Base-by-base conservation (phyloP, 2,797 vertebrate species). In the Clangula hyemalis region DNA sequence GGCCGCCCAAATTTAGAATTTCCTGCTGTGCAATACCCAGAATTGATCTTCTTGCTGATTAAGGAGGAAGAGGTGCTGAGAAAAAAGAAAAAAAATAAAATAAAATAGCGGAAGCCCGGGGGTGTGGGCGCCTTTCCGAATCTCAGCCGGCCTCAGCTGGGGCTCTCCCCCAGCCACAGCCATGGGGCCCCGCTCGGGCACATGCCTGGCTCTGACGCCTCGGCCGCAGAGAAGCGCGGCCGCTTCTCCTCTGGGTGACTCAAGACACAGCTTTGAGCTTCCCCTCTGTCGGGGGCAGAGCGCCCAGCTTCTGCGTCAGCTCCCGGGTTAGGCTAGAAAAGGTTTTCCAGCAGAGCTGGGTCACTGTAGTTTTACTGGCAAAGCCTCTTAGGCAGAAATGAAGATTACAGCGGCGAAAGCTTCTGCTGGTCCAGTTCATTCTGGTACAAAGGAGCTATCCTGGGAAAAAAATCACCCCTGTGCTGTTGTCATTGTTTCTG, bases 331-430 rank as follows among this genome's bases (percentile, higher is more conserved):
- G 8, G 68, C 2, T 45, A 91, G 95, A 45, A 94, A 82, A 88
- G 91, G 89, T 93, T 95, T 95, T 94, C 83, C 91, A 91, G 80
- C 77, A 66, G 74, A 94, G 95, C 88, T 91, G 17, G 95, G 96
- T 96, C 96, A 92, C 94, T 85, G 43, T 62, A 94, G 95, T 95
- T 97, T 96, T 97, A 91, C 91, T 95, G 93, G 90, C 91, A 97
- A 97, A 96, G 93, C 95, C 93, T 96, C 94, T 95, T 96, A 96
- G 71, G 77, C 87, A 84, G 68, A 94, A 93, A 87, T 88, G 93
- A 90, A 96, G 95, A 93, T 97, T 95, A 96, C 81, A 81, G 60
- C 32, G 94, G 85, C 1, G 45, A 91, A 90, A 95, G 94, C 96
- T 94, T 69, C 17, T 64, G 93, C 86, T 95, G 95, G 92, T 95